Percentiles rank a stretch among this genome's conserved stretches.
Conservation (phyloP, 2,113 vertebrate genomes). For the Cavia aperea region DNA sequence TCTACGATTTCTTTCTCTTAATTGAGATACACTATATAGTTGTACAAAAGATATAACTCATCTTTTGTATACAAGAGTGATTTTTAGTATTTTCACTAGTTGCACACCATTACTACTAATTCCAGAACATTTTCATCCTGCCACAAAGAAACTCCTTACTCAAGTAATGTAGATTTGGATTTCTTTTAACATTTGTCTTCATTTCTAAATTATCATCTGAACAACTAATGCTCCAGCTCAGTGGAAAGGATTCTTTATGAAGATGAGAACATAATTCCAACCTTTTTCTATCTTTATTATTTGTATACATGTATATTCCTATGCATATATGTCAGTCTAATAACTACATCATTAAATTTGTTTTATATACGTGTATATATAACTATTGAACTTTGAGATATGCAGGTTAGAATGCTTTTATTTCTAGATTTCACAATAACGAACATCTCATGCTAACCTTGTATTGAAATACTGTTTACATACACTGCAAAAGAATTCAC, state of each 20-base stretch:
- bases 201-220: constrained; percentile 29
- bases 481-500: neutral
- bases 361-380: neutral
- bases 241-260: neutral
- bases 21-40: neutral
- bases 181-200: constrained; percentile 22
- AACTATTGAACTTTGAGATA: neutral
- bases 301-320: neutral
- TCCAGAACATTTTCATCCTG: neutral
- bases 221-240: neutral
- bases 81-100: constrained; percentile 11
- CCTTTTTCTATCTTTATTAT: neutral
- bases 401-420: neutral
- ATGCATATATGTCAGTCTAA: neutral
- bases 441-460: neutral
- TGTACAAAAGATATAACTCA: neutral
- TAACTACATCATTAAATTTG: neutral
- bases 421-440: constrained; percentile 18
- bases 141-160: neutral
- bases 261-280: neutral
- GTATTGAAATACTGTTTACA: neutral
- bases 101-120: neutral
- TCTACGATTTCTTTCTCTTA: neutral
- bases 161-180: neutral
- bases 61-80: neutral